Conservation (phyloP, 2,113 vertebrate genomes). For the Nyctibius bracteatus region DNA sequence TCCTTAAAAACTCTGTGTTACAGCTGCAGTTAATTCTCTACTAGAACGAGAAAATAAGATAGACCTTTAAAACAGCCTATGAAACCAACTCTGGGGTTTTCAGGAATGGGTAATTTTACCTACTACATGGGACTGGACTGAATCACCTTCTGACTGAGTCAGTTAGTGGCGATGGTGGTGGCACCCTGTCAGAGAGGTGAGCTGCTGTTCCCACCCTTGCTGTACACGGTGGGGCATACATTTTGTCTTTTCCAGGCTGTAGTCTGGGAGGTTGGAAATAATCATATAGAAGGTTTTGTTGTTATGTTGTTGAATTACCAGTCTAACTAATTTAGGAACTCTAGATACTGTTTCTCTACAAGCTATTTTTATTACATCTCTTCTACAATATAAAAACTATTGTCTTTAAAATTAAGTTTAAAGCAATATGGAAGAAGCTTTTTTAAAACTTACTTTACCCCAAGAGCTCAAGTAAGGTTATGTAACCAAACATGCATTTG, state of each 20-base stretch:
- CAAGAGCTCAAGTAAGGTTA: background rate
- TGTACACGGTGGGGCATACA: no score
- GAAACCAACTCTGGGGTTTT: background rate
- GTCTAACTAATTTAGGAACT: background rate
- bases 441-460: background rate
- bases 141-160: background rate
- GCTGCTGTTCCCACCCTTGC: background rate
- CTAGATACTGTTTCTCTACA: background rate
- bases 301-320: background rate
- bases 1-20: background rate
- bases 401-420: background rate
- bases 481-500: background rate
- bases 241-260: background rate
- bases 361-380: background rate
- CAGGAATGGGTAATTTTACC: background rate
- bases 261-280: background rate
- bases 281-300: background rate
- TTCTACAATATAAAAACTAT: background rate
- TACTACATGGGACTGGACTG: no score
- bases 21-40: background rate
- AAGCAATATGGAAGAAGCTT: background rate
- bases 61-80: background rate
- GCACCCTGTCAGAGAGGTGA: background rate
- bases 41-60: background rate
- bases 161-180: background rate